Evolutionary conservation across 2,888 invertebrate genomes (phyloP).

Genomic region (Tinea trinotella): DNA sequence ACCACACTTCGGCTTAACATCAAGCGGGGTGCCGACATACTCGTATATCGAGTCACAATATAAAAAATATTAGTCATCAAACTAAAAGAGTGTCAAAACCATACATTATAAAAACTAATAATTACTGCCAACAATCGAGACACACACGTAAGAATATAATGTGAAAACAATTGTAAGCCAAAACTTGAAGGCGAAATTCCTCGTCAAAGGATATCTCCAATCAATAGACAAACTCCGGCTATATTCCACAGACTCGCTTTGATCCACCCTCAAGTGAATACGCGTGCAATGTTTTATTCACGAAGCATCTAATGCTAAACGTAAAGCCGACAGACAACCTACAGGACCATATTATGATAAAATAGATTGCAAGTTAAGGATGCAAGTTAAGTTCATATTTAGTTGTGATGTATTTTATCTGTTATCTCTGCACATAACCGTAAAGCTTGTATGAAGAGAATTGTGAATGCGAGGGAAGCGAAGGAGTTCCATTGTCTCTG

Average conservation of each 20-base stretch:
- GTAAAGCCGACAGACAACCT: slow-evolving; percentile 14
- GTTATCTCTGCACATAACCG: no score
- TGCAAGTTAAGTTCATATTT: background rate
- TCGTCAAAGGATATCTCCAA: slow-evolving; percentile 13
- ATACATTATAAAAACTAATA: no score
- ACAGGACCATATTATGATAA: background rate
- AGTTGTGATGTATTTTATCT: no score
- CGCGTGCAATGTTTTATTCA: slow-evolving; percentile 6
- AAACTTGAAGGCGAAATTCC: background rate
- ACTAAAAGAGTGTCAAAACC: no score
- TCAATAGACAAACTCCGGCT: slow-evolving; percentile 6
- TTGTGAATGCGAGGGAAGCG: no score
- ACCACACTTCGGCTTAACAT: no score
- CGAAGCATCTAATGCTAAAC: background rate
- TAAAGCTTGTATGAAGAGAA: no score
- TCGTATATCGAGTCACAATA: no score
- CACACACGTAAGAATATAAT: background rate
- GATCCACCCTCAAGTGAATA: slow-evolving; percentile 10
- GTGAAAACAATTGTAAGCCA: background rate
- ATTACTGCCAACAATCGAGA: no score
- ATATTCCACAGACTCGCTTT: slow-evolving; percentile 1
- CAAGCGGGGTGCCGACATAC: no score
- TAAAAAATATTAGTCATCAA: no score
- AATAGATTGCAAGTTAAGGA: background rate
- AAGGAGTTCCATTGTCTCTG: no score